These are phyloP conservation scores for Torymus aiolomorphi DNA, from an alignment of 2,888 invertebrate genomes.

Conservation along the genomic window DNA sequence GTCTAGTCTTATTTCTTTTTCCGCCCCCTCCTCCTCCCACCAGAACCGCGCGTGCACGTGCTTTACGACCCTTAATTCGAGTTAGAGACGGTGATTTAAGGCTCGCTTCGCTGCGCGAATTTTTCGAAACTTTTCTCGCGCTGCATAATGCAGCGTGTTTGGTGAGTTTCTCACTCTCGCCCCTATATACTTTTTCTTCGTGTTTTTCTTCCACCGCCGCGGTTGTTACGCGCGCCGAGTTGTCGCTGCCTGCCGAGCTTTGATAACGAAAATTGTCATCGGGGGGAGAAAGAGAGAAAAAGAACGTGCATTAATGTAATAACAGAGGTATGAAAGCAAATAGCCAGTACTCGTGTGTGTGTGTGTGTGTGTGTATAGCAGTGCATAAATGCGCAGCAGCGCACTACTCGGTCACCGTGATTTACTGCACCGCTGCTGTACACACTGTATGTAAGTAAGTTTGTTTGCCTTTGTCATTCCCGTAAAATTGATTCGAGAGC, in stretches of 20 bases:
- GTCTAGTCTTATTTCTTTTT: neutral
- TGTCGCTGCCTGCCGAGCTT: constrained; percentile 13
- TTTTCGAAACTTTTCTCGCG: constrained; percentile 31
- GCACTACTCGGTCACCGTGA: neutral
- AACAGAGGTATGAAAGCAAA: constrained; percentile 22
- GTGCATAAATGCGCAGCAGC: constrained; percentile 8
- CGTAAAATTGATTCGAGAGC: neutral
- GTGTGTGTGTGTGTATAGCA: too few species aligned
- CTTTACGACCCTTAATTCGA: constrained; percentile 46
- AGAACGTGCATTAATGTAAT: constrained; percentile 34
- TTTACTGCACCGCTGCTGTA: neutral
- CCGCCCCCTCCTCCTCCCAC: neutral
- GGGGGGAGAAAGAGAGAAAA: neutral
- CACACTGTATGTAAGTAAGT: neutral
- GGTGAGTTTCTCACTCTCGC: too few species aligned
- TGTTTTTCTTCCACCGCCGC: neutral
- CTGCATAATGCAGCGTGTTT: neutral
- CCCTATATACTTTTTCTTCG: neutral
- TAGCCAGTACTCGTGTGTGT: neutral
- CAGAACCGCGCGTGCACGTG: neutral
- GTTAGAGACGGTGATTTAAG: constrained; percentile 41
- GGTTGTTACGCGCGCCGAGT: neutral
- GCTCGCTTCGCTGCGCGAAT: neutral
- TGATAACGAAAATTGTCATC: constrained; percentile 34
- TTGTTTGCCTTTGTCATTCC: constrained; percentile 9